These are phyloP conservation scores for Caenorhabditis japonica DNA, from an alignment of 2,888 invertebrate species.

Conservation along the genomic window DNA sequence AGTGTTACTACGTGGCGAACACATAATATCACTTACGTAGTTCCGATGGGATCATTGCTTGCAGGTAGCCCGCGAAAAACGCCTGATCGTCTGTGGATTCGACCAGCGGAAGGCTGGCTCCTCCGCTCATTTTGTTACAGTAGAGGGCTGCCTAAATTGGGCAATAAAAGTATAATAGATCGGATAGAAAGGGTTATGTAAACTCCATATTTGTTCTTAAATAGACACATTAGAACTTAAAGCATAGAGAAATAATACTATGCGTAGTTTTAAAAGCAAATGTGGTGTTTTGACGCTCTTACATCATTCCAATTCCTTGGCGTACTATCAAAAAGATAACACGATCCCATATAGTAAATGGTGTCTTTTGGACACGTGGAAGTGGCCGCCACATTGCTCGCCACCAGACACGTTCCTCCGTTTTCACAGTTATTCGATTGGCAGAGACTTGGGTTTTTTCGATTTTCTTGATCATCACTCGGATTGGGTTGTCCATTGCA, in stretches of 20 bases:
- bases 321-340: conserved; percentile 37
- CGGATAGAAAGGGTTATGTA: background rate
- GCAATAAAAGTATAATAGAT: background rate
- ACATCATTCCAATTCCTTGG: conserved; percentile 44
- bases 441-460: conserved; percentile 24
- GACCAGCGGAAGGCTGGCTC: conserved; percentile 24
- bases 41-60: conserved; percentile 39
- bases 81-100: conserved; percentile 48
- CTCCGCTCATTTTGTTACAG: conserved; percentile 39
- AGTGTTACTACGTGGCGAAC: too few relatives aligned
- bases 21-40: conserved; percentile 13
- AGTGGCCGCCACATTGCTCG: conserved; percentile 25
- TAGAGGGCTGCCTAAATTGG: conserved; percentile 32
- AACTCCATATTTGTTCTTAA: background rate
- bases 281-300: background rate
- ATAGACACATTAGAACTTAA: too few relatives aligned
- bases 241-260: too few relatives aligned
- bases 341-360: conserved; percentile 41
- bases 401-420: conserved; percentile 46
- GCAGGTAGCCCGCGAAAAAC: conserved; percentile 53
- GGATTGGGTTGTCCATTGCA: background rate
- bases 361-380: conserved; percentile 30
- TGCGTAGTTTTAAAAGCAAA: too few relatives aligned
- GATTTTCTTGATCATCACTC: too few relatives aligned
- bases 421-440: conserved; percentile 44